Evolutionary conservation across 2,113 vertebrate genomes (phyloP).

Genomic region (Myodes glareolus): DNA sequence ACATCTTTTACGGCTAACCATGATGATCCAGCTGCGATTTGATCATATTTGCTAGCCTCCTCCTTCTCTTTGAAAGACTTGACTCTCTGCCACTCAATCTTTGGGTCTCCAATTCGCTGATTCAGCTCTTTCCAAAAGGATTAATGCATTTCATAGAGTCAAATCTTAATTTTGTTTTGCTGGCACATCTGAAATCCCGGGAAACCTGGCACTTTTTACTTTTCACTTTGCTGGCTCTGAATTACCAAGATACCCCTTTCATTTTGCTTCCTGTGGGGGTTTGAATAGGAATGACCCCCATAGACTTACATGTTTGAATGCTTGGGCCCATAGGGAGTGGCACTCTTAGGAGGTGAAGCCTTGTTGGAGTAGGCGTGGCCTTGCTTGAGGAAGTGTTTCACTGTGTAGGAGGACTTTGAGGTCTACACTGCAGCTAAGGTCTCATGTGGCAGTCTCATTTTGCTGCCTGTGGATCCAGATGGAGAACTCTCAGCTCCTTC

Average conservation of each 20-base stretch:
- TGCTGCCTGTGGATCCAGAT: no score
- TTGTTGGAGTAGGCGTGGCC: neutral
- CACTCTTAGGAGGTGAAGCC: neutral
- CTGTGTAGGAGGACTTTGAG: neutral
- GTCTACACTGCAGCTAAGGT: no score
- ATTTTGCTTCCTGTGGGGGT: neutral
- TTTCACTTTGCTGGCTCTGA: neutral
- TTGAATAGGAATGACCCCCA: neutral
- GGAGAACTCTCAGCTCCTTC: no score
- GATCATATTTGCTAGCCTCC: neutral
- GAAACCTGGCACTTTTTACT: neutral
- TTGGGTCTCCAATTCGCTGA: neutral
- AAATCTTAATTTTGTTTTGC: neutral
- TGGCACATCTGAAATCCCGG: neutral
- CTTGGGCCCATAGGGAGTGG: neutral
- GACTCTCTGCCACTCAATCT: neutral
- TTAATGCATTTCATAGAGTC: neutral
- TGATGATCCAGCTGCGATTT: neutral
- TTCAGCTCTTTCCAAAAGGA: neutral
- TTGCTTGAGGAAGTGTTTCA: neutral
- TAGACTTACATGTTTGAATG: neutral
- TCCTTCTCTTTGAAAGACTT: neutral
- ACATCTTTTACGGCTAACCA: neutral
- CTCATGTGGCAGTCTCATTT: no score
- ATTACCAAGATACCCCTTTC: neutral